Conservation (phyloP, 2,113 vertebrate species). For the Rhodinocichla rosea region DNA sequence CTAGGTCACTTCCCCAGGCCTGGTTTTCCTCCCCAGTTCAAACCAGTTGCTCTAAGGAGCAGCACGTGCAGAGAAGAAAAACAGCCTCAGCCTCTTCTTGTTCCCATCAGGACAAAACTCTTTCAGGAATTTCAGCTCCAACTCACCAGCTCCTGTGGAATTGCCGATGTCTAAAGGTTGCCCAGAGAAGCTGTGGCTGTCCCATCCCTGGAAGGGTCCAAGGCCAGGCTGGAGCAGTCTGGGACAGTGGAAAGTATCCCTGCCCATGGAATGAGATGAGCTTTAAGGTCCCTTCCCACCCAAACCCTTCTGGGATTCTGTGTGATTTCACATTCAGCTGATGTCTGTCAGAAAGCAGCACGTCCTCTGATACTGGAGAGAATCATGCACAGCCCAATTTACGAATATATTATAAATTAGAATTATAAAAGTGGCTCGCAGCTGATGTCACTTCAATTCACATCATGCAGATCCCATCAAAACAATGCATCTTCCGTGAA, state of each 20-base stretch:
- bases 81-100: neutral
- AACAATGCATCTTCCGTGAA: conserved; percentile 34
- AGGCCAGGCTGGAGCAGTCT: neutral
- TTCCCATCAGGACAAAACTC: neutral
- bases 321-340: neutral
- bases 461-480: conserved; percentile 45
- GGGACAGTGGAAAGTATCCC: neutral
- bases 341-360: neutral
- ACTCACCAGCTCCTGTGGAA: neutral
- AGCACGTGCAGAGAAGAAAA: neutral
- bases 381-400: neutral
- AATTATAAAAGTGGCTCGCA: neutral
- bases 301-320: neutral
- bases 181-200: neutral
- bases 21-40: neutral
- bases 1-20: neutral
- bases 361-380: neutral
- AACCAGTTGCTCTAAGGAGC: neutral
- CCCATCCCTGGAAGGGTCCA: neutral
- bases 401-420: conserved; percentile 6
- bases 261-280: neutral
- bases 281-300: neutral
- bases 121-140: neutral
- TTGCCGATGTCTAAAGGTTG: neutral
- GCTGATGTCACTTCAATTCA: conserved; percentile 42